Percentiles rank a stretch among this genome's conserved stretches.
These are phyloP conservation scores for Chalcis sispes DNA, from an alignment of 2,888 invertebrate genomes.

Conservation along the genomic window DNA sequence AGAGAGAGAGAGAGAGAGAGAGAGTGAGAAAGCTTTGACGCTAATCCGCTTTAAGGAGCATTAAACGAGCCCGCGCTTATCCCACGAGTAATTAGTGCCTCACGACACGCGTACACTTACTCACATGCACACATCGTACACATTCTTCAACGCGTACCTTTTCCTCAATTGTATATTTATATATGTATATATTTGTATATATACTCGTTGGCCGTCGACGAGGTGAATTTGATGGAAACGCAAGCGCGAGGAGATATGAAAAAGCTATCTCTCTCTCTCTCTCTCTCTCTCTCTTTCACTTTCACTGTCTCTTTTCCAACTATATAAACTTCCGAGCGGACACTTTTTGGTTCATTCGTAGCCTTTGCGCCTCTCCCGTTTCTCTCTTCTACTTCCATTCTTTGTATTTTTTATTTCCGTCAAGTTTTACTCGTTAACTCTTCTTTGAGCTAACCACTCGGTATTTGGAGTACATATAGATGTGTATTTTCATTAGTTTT, in stretches of 20 bases:
- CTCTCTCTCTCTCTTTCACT: too few species aligned
- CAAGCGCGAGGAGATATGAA: background rate
- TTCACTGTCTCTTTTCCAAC: too few species aligned
- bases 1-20: constrained; percentile 1
- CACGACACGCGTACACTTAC: background rate
- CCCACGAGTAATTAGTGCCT: constrained; percentile 38
- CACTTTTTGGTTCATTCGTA: background rate
- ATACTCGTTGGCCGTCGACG: constrained; percentile 31
- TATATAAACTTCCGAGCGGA: background rate
- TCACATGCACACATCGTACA: background rate
- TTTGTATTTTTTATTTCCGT: too few species aligned
- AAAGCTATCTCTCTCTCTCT: background rate
- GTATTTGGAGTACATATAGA: too few species aligned
- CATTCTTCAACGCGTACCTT: background rate
- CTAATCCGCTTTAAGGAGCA: constrained; percentile 47
- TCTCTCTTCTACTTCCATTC: too few species aligned
- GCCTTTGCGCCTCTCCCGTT: background rate
- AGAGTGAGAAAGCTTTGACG: constrained; percentile 7
- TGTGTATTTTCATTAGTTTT: too few species aligned
- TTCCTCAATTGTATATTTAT: background rate
- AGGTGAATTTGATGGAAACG: constrained; percentile 6
- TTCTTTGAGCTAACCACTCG: too few species aligned
- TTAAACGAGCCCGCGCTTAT: constrained; percentile 48
- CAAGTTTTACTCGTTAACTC: too few species aligned
- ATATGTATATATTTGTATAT: background rate